Evolutionary conservation across 2,113 vertebrate genomes (phyloP).

Genomic region (Hemicordylus capensis): DNA sequence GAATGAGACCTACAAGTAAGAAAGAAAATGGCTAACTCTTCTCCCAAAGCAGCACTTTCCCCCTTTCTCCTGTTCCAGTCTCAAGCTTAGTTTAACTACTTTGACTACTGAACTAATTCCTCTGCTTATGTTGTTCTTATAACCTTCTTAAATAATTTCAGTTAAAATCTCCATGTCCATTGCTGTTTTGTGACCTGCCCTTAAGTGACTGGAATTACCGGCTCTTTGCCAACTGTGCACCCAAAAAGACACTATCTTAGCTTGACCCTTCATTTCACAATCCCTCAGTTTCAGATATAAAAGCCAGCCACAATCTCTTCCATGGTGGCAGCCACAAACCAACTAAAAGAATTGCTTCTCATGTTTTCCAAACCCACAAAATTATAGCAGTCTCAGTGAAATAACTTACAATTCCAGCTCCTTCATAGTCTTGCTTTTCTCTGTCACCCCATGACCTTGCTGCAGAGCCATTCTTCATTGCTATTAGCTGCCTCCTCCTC

Average conservation of each 20-base stretch:
- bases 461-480: slow-evolving; percentile 44
- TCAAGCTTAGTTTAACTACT: not conserved
- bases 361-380: slow-evolving; percentile 72
- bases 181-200: fast-evolving
- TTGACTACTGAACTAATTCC: slow-evolving; percentile 15
- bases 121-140: slow-evolving; percentile 18
- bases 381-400: slow-evolving; percentile 64
- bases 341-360: slow-evolving; percentile 65
- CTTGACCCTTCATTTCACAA: slow-evolving; percentile 63
- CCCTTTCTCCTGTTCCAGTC: not conserved
- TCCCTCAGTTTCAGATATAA: slow-evolving; percentile 49
- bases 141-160: slow-evolving; percentile 25
- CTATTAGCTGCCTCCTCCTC: not conserved
- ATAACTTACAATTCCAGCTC: slow-evolving; percentile 52
- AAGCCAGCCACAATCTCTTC: slow-evolving; percentile 57
- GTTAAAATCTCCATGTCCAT: slow-evolving; percentile 11
- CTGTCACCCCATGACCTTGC: slow-evolving; percentile 68
- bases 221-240: slow-evolving; percentile 55
- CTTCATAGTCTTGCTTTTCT: slow-evolving; percentile 58
- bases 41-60: not conserved
- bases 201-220: slow-evolving; percentile 48
- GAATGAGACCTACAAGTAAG: not conserved
- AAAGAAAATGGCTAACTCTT: not conserved
- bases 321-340: slow-evolving; percentile 68
- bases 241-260: slow-evolving; percentile 57